Conservation (phyloP, 2,113 vertebrate species). For the Cephalopterus ornatus region DNA sequence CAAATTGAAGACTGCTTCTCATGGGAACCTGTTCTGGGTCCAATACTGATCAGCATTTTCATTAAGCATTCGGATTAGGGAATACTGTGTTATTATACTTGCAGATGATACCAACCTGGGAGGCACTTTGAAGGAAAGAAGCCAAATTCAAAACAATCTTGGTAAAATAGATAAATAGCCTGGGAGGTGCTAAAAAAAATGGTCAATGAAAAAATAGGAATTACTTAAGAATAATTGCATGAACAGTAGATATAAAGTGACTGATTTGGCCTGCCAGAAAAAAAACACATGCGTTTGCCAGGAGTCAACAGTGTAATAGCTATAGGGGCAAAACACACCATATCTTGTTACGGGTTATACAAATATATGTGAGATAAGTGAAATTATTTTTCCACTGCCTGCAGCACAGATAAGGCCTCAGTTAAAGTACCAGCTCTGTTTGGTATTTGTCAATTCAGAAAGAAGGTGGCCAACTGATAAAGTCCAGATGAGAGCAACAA, state of each 20-base stretch:
- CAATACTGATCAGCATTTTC: neutral
- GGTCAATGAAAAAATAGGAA: neutral
- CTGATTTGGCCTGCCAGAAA: neutral
- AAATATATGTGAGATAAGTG: neutral
- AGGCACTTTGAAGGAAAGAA: neutral
- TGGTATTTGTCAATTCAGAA: neutral
- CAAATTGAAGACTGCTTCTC: neutral
- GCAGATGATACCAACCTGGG: neutral
- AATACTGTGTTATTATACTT: neutral
- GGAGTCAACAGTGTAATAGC: neutral
- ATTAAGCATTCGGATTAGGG: neutral
- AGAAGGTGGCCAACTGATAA: neutral
- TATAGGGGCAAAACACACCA: fast-evolving
- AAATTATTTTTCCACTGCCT: neutral
- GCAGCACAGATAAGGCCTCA: neutral
- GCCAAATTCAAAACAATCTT: neutral
- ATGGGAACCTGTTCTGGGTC: neutral
- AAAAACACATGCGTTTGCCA: neutral
- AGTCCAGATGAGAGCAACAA: neutral
- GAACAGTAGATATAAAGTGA: neutral
- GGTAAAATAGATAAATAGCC: neutral
- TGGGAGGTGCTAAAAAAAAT: neutral
- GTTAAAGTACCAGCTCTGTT: neutral
- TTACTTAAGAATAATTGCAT: neutral
- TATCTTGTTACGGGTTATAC: neutral